These are phyloP conservation scores for Pangasius macronema DNA, from an alignment of 2,797 vertebrate species.

Conservation along the genomic window DNA sequence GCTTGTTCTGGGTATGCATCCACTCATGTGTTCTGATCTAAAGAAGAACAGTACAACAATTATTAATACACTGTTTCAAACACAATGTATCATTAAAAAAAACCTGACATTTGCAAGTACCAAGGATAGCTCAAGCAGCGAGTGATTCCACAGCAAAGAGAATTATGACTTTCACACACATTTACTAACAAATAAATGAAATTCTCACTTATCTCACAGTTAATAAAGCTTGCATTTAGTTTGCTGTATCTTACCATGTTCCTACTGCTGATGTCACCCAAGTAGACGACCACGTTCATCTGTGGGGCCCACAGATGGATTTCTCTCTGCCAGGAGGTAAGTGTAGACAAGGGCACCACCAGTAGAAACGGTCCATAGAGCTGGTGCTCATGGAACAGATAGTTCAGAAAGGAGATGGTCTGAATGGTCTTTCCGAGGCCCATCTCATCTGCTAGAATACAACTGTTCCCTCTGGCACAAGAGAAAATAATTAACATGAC, in stretches of 20 bases:
- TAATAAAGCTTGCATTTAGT: not conserved
- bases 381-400: constrained; percentile 91
- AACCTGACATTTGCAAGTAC: not conserved
- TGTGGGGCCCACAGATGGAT: constrained; percentile 92
- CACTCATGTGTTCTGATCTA: constrained; percentile 98
- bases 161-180: not conserved
- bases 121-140: not conserved
- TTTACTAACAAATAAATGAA: not conserved
- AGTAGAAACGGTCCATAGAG: constrained; percentile 91
- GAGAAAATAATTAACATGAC: not conserved
- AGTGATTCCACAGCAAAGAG: not conserved
- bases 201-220: not conserved
- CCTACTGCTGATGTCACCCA: constrained; percentile 95
- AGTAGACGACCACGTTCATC: constrained; percentile 96
- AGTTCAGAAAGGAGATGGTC: constrained; percentile 94
- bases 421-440: constrained; percentile 98
- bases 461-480: constrained; percentile 85
- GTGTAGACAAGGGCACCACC: constrained; percentile 93
- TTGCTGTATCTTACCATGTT: constrained; percentile 82
- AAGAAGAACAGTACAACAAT: constrained; percentile 32
- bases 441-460: constrained; percentile 98
- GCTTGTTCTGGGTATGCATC: constrained; percentile 94
- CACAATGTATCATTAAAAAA: not conserved
- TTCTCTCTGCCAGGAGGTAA: constrained; percentile 96
- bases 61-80: not conserved